Evolutionary conservation across 2,888 invertebrate genomes (phyloP).

Genomic region (Entomobrya proxima): DNA sequence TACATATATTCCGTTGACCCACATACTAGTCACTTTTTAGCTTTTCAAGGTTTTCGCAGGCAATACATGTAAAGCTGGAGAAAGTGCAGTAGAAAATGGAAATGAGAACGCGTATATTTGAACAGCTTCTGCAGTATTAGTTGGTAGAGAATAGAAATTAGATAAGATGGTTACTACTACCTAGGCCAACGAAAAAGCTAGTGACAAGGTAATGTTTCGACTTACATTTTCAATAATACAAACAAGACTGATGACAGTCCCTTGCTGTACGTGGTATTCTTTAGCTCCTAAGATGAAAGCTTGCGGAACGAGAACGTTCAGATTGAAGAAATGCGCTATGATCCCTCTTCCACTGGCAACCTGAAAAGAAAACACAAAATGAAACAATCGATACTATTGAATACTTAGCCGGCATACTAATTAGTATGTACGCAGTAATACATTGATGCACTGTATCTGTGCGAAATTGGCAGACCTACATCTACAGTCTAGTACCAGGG

Average conservation of each 20-base stretch:
- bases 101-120: too few relatives aligned
- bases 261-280: constrained; percentile 91
- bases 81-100: not conserved
- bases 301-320: constrained; percentile 92
- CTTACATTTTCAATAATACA: constrained; percentile 94
- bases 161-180: too few relatives aligned
- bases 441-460: too few relatives aligned
- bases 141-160: not conserved
- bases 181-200: not conserved
- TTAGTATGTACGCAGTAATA: too few relatives aligned
- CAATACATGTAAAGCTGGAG: not conserved
- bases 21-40: not conserved
- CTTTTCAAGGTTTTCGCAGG: not conserved
- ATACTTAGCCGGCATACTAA: too few relatives aligned
- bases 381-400: not conserved
- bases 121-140: not conserved
- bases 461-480: too few relatives aligned
- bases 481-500: too few relatives aligned
- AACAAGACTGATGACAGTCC: constrained; percentile 91
- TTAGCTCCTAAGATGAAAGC: constrained; percentile 90
- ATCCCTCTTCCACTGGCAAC: constrained; percentile 89
- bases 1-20: constrained; percentile 18
- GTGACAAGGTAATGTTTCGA: constrained; percentile 51
- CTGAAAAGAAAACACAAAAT: constrained; percentile 78
- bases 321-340: constrained; percentile 91